These are phyloP conservation scores for Hedychridium roseum DNA, from an alignment of 2,888 invertebrate species.

Conservation along the genomic window DNA sequence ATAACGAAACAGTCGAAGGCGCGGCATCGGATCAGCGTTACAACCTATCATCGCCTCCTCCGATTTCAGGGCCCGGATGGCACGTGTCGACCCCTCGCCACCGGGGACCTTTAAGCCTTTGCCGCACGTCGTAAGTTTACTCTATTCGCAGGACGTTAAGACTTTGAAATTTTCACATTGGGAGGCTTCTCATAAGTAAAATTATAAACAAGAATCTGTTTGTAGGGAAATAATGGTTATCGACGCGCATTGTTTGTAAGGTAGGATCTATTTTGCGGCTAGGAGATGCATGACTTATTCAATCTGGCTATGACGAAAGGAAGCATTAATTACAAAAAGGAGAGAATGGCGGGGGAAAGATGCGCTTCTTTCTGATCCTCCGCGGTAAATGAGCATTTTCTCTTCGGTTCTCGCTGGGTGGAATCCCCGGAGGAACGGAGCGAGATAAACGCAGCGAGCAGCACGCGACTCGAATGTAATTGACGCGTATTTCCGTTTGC, in stretches of 20 bases:
- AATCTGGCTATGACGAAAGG: not conserved
- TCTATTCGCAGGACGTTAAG: too few relatives aligned
- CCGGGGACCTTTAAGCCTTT: conserved; percentile 34
- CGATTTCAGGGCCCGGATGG: conserved; percentile 46
- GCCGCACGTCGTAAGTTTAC: conserved; percentile 36
- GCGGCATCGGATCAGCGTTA: conserved; percentile 45
- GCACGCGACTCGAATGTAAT: conserved; percentile 47
- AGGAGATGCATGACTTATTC: conserved; percentile 5
- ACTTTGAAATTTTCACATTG: too few relatives aligned
- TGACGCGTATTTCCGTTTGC: conserved; percentile 44
- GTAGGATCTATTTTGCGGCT: too few relatives aligned
- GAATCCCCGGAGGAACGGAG: not conserved
- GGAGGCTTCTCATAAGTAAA: too few relatives aligned
- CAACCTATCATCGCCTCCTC: conserved; percentile 53
- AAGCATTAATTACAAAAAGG: conserved; percentile 3
- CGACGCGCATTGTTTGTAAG: too few relatives aligned
- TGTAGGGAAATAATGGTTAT: too few relatives aligned
- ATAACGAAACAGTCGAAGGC: conserved; percentile 31
- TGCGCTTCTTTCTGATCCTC: not conserved
- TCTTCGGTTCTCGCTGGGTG: not conserved
- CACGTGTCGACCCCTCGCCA: conserved; percentile 35
- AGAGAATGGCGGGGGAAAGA: not conserved
- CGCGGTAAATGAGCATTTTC: not conserved
- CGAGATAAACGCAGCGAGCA: conserved; percentile 6
- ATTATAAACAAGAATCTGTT: too few relatives aligned